phyloP scores from a whole-genome alignment of 2,888 invertebrate genomes.

The Drosophila leonis region DNA sequence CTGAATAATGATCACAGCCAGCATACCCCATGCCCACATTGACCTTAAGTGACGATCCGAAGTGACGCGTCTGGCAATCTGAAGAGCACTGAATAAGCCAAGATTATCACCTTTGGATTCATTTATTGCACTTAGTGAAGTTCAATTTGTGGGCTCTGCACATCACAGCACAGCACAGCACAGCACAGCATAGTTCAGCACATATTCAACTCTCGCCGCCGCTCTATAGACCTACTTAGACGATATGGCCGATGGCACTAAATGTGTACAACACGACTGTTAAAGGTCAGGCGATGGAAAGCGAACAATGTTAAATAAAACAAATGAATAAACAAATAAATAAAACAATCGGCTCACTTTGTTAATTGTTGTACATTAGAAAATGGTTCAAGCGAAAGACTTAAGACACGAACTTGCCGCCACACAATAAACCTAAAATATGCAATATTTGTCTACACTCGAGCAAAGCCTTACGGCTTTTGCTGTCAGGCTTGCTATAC shows the following conservation, averaged over 20 bases:
- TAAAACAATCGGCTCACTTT: constrained; percentile 45
- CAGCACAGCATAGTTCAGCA: constrained; percentile 3
- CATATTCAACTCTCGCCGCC: constrained; percentile 36
- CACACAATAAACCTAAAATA: constrained; percentile 29
- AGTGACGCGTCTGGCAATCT: constrained; percentile 32
- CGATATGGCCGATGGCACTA: constrained; percentile 64
- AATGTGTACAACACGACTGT: constrained; percentile 68
- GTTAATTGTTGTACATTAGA: constrained; percentile 71
- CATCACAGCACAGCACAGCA: constrained; percentile 1
- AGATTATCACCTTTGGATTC: constrained; percentile 75
- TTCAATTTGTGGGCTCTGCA: constrained; percentile 65
- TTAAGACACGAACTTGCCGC: constrained; percentile 70
- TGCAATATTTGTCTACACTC: constrained; percentile 53
- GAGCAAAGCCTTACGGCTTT: constrained; percentile 25
- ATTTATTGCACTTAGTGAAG: constrained; percentile 73
- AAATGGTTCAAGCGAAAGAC: constrained; percentile 68
- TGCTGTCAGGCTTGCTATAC: constrained; percentile 35
- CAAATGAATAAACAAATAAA: constrained; percentile 64
- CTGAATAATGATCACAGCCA: constrained; percentile 56
- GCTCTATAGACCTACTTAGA: constrained; percentile 48
- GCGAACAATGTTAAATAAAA: constrained; percentile 65
- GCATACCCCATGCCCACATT: constrained; percentile 33
- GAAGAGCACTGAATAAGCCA: constrained; percentile 73
- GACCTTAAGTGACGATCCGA: constrained; percentile 69
- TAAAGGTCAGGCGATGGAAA: constrained; percentile 68